A percentile compares a stretch with the other conserved stretches of the same genome.
Evolutionary conservation across 2,113 vertebrate species (phyloP).

Genomic region (Chamaea fasciata): DNA sequence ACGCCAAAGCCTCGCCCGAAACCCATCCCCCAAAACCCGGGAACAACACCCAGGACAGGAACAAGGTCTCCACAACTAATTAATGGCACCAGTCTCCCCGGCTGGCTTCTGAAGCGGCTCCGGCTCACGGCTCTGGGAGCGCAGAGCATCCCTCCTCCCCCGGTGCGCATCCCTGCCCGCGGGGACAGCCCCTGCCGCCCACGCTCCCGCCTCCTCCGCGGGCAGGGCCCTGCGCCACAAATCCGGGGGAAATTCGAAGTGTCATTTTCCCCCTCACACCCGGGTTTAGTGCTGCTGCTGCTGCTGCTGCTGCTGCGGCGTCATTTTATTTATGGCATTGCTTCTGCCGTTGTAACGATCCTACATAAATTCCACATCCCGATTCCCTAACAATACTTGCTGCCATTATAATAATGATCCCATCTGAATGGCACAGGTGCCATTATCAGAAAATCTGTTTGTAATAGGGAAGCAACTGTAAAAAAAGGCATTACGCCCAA

Average conservation of each 20-base stretch:
- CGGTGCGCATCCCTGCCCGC: background rate
- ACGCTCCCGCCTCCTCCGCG: background rate
- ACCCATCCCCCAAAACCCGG: background rate
- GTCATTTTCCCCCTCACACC: background rate
- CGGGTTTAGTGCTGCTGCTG: background rate
- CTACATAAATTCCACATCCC: slow-evolving; percentile 3
- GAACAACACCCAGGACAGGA: background rate
- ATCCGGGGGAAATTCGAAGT: background rate
- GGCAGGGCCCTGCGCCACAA: background rate
- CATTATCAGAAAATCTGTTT: slow-evolving; percentile 58
- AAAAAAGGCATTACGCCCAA: slow-evolving; percentile 44
- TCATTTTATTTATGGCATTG: slow-evolving; percentile 1
- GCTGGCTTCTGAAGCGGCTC: background rate
- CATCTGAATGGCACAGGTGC: slow-evolving; percentile 13
- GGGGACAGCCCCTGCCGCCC: background rate
- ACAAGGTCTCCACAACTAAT: background rate
- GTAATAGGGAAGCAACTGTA: slow-evolving; percentile 25
- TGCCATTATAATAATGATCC: slow-evolving; percentile 51
- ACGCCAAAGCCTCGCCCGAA: background rate
- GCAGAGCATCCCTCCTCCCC: background rate
- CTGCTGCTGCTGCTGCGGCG: background rate
- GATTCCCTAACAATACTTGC: background rate
- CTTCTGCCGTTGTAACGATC: background rate
- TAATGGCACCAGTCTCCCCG: background rate
- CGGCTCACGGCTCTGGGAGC: background rate